Base-by-base conservation (phyloP, 53 echinoderm and acorn worm species). In the Echinometra lucunter region DNA sequence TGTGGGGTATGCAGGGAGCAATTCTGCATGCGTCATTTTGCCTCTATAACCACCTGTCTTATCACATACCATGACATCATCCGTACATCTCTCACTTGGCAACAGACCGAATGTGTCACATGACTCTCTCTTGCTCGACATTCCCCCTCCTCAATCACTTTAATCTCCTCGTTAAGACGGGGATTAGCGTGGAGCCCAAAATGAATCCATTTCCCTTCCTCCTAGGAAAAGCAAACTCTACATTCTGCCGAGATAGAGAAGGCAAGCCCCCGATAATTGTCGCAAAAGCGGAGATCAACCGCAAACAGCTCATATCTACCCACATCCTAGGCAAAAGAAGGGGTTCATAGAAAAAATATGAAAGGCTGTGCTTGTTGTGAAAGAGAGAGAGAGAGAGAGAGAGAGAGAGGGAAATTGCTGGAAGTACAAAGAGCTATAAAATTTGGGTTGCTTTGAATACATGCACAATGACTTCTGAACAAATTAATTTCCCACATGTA, bases 141-240 rank as follows among this genome's bases (percentile, higher is more conserved):
- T 78, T 78, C 78, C 78, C 21, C 37, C 78, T 38, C 21, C 38
- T 23, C 78, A 19, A 78, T 78, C 78, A 38, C 78, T 78, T 42
- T 78, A 78, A 78, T 78, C 78, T 42, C 6, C 78, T 78, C 78
- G 42, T 78, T 78, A 78, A 78, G 78, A 78, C 3, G 78, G 78
- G 78, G 78, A 78, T 78, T 78, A 78, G 78, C 78, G 42, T 78
- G 78, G 78, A 78, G 78, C 78, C 78, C 28, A 78, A 78, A 78
- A 78, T 78, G 78, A 78, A 40, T 78, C 78, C 35, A 78, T 78
- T 78, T 78, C 17, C 40, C 78, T 78, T 78, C 78, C 78, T 78
- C 38, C 19, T 42, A 78, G 78, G 78, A 78, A 78, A 78, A 42
- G 42, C 78, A 78, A 38, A 78, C 42, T 78, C 78, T 78, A 78